Percentiles rank a stretch among this genome's conserved stretches.
Conservation (phyloP, 2,888 invertebrate genomes). For the Patella ulyssiponensis region DNA sequence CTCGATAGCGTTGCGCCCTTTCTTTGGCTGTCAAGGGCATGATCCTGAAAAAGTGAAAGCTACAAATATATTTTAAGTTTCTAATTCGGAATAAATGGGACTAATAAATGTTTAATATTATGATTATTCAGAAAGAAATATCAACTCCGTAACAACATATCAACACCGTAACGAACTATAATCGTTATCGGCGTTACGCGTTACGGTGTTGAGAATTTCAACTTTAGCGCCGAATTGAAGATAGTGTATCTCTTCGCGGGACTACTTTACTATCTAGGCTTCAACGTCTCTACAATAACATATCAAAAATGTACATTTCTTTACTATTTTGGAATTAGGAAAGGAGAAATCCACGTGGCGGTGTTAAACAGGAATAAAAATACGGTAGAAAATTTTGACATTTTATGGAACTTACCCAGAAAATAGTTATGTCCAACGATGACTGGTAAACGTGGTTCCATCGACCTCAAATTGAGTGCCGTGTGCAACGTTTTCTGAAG, state of each 20-base stretch:
- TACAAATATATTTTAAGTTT: too few species aligned
- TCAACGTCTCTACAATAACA: neutral
- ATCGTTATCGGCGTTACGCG: neutral
- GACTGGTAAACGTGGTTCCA: too few species aligned
- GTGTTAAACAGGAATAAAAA: neutral
- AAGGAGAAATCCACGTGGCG: neutral
- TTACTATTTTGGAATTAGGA: neutral
- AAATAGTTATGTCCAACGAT: too few species aligned
- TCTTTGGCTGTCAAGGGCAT: neutral
- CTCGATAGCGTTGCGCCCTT: neutral
- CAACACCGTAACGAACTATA: neutral
- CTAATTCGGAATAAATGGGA: too few species aligned
- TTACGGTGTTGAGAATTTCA: neutral
- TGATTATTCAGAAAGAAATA: neutral
- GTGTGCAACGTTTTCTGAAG: too few species aligned
- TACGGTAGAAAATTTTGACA: neutral
- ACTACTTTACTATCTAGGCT: neutral
- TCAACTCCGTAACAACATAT: neutral
- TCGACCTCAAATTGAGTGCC: too few species aligned
- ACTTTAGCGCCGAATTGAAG: neutral
- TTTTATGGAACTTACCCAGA: too few species aligned
- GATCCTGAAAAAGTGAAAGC: too few species aligned
- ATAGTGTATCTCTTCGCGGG: neutral
- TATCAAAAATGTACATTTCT: neutral
- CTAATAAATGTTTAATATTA: neutral